These are phyloP conservation scores for Ictalurus furcatus DNA, from an alignment of 2,113 vertebrate species.

Conservation along the genomic window DNA sequence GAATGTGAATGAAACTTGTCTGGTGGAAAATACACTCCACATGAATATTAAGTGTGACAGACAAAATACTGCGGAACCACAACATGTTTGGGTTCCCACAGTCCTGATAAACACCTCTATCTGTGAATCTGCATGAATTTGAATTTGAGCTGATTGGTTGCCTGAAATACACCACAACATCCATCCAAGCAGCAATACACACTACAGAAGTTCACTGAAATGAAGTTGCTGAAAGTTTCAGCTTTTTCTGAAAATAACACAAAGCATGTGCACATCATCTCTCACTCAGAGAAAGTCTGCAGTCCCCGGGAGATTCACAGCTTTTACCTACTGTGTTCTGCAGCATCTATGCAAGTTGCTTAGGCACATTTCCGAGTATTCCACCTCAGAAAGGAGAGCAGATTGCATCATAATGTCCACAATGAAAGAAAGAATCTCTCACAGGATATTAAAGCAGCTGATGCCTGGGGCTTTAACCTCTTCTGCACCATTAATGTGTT, in stretches of 20 bases:
- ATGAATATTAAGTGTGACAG: background rate
- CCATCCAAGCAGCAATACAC: background rate
- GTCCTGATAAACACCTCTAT: background rate
- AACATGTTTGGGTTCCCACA: background rate
- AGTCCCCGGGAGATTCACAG: background rate
- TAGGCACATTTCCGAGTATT: constrained; percentile 14
- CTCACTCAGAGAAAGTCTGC: constrained; percentile 12
- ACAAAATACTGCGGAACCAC: background rate
- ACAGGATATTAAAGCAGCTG: background rate
- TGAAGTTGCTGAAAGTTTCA: constrained; percentile 3
- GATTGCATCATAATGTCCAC: constrained; percentile 12
- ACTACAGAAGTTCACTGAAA: background rate
- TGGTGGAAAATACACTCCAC: background rate
- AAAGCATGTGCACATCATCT: constrained; percentile 8
- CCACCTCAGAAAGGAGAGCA: background rate
- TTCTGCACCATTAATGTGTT: background rate
- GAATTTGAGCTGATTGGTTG: background rate
- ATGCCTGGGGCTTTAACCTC: background rate
- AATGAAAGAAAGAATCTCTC: background rate
- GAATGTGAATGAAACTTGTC: background rate
- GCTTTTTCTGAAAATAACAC: constrained; percentile 28
- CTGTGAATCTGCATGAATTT: background rate
- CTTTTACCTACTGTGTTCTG: background rate
- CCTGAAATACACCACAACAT: background rate
- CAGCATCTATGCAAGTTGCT: background rate